These are phyloP conservation scores for Pilophorus perplexus DNA, from an alignment of 2,888 invertebrate species.

Conservation along the genomic window DNA sequence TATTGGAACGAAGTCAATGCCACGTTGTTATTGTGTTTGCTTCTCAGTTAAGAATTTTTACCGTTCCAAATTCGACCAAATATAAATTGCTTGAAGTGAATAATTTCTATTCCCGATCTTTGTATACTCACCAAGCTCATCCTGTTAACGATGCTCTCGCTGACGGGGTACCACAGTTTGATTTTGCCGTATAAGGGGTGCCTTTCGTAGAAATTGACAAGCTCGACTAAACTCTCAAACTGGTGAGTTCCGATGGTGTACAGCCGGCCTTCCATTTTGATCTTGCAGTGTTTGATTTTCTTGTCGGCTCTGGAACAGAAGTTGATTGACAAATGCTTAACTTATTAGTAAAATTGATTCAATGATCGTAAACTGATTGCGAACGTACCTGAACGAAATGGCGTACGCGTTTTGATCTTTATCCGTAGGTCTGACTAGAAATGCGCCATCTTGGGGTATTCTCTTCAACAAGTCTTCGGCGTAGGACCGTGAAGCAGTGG, in stretches of 20 bases:
- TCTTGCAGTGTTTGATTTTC: slow-evolving; percentile 94
- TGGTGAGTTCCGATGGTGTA: slow-evolving; percentile 87
- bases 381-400: slow-evolving; percentile 82
- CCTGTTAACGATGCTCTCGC: slow-evolving; percentile 66
- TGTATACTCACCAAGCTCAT: slow-evolving; percentile 64
- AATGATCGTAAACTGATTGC: too few relatives aligned
- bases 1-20: neutral
- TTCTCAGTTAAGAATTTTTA: too few relatives aligned
- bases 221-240: slow-evolving; percentile 93
- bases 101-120: too few relatives aligned
- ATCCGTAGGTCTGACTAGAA: slow-evolving; percentile 87
- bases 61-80: too few relatives aligned
- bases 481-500: slow-evolving; percentile 71
- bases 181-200: slow-evolving; percentile 89
- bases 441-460: slow-evolving; percentile 86
- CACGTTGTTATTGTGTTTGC: neutral
- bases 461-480: slow-evolving; percentile 86
- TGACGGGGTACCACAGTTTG: slow-evolving; percentile 79
- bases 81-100: too few relatives aligned
- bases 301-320: slow-evolving; percentile 70
- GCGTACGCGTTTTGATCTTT: slow-evolving; percentile 83
- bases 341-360: too few relatives aligned
- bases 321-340: too few relatives aligned
- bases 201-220: slow-evolving; percentile 87
- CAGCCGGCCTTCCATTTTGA: slow-evolving; percentile 86